Evolutionary conservation across 2,888 invertebrate species (phyloP).

Genomic region (Drosophila prolongata): DNA sequence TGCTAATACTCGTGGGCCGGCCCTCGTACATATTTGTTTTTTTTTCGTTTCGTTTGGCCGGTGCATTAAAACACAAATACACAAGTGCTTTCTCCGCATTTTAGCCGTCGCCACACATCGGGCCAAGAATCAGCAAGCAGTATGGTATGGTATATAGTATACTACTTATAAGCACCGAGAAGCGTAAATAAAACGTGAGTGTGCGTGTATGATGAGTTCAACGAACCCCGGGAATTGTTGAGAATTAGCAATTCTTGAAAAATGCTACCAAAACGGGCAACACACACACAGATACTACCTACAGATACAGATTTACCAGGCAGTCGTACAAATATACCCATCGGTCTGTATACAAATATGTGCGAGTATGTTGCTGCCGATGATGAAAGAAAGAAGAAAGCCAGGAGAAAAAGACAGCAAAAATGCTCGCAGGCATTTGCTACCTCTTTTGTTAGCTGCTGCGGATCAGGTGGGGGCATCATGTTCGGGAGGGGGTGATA

Average conservation of each 20-base stretch:
- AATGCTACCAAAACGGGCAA: conserved; percentile 80
- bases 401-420: conserved; percentile 51
- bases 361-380: conserved; percentile 33
- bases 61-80: conserved; percentile 51
- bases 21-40: conserved; percentile 12
- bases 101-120: conserved; percentile 55
- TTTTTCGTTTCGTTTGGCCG: conserved; percentile 15
- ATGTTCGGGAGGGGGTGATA: conserved; percentile 6
- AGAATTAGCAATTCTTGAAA: conserved; percentile 82
- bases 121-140: conserved; percentile 73
- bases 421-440: conserved; percentile 70
- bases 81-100: conserved; percentile 78
- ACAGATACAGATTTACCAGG: conserved; percentile 30
- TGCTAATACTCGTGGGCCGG: conserved; percentile 32
- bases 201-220: conserved; percentile 69
- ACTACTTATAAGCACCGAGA: conserved; percentile 24
- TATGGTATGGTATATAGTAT: conserved; percentile 8
- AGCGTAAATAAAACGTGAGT: conserved; percentile 35
- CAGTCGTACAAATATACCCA: conserved; percentile 34
- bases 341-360: conserved; percentile 36
- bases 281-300: conserved; percentile 46
- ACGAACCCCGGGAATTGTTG: conserved; percentile 78
- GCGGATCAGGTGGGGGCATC: conserved; percentile 50
- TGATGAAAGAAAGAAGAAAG: conserved; percentile 65
- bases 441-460: conserved; percentile 45